Percentiles rank a stretch among this genome's conserved stretches.
Evolutionary conservation across 2,797 vertebrate genomes (phyloP).

Genomic region (Eidolon dupreanum): DNA sequence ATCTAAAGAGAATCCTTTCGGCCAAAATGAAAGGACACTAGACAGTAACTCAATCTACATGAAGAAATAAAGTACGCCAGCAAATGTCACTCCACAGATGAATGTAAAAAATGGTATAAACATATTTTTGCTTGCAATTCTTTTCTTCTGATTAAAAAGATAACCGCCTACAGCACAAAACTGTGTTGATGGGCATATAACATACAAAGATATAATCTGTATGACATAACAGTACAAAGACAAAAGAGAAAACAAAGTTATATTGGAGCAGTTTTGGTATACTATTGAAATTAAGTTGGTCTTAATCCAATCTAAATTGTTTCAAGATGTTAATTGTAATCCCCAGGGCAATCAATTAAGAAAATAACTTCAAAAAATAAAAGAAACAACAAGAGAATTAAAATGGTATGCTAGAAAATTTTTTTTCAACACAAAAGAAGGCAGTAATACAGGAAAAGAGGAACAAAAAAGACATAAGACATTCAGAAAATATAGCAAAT

Average conservation of each 20-base stretch:
- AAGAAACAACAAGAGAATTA: background rate
- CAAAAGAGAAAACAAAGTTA: background rate
- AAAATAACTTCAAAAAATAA: constrained; percentile 6
- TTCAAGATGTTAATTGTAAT: background rate
- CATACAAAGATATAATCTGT: background rate
- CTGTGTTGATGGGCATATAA: background rate
- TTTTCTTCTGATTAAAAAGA: background rate
- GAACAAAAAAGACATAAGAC: background rate
- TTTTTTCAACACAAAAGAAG: background rate
- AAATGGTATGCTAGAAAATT: background rate
- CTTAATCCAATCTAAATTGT: background rate
- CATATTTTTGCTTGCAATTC: background rate
- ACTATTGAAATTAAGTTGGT: background rate
- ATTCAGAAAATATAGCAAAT: background rate
- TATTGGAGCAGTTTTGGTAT: background rate
- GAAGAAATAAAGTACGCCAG: background rate
- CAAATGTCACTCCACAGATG: background rate
- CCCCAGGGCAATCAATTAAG: background rate
- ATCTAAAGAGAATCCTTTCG: background rate
- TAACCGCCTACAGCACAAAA: background rate
- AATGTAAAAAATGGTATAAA: background rate
- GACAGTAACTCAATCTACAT: background rate
- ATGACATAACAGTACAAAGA: background rate
- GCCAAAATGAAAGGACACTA: background rate
- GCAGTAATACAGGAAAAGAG: background rate